These are phyloP conservation scores for Glandiceps talaboti DNA, from an alignment of 53 echinoderm and acorn worm species.

Conservation along the genomic window DNA sequence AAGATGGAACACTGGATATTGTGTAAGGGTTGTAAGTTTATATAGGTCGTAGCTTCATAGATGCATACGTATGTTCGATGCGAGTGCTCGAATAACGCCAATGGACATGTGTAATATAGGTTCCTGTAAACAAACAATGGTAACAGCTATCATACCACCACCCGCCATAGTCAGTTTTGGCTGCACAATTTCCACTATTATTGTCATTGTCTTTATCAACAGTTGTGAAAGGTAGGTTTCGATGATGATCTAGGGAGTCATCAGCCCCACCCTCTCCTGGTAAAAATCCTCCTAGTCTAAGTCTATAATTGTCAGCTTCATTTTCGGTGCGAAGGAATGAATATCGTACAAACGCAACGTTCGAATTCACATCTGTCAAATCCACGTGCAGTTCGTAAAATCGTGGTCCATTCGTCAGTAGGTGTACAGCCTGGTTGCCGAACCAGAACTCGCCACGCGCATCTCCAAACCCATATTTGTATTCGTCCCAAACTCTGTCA, in stretches of 20 bases:
- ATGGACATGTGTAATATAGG: not conserved
- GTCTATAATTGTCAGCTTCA: not conserved
- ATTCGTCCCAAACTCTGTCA: not conserved
- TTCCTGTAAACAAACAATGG: not conserved
- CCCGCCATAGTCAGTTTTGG: not conserved
- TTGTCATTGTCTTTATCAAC: not conserved
- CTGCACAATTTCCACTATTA: not conserved
- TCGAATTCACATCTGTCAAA: not conserved
- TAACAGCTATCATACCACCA: not conserved
- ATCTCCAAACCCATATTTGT: slow-evolving; percentile 13
- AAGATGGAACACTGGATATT: too few species aligned
- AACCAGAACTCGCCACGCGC: slow-evolving; percentile 7
- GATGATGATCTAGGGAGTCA: not conserved
- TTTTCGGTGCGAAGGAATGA: not conserved
- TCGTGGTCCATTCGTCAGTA: not conserved
- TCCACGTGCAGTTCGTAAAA: slow-evolving; percentile 9
- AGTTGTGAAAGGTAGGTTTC: not conserved
- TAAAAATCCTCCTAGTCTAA: not conserved
- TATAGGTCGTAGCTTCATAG: not conserved
- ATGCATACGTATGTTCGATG: not conserved
- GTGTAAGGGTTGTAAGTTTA: too few species aligned
- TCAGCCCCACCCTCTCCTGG: not conserved
- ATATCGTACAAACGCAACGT: not conserved
- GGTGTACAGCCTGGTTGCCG: slow-evolving; percentile 6
- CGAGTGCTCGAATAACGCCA: not conserved